Conservation (phyloP, 2,113 vertebrate genomes). For the Campylomormyrus numenius region DNA sequence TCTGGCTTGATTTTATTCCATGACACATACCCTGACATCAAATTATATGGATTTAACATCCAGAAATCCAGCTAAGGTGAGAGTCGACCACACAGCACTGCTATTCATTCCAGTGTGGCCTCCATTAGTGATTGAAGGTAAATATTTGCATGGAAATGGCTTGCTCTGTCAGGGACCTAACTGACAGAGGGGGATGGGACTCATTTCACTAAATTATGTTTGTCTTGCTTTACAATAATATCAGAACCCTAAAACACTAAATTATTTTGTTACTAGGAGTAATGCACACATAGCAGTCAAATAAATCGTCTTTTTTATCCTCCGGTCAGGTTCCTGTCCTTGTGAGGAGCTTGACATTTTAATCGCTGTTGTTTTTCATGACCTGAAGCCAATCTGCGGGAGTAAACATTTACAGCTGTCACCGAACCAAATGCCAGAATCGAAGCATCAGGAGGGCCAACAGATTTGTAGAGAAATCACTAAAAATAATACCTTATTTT, state of each 20-base stretch:
- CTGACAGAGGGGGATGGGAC: neutral
- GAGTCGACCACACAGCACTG: neutral
- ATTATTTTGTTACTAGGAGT: neutral
- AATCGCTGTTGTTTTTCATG: neutral
- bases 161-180: neutral
- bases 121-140: constrained; percentile 11
- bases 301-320: neutral
- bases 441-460: neutral
- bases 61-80: neutral
- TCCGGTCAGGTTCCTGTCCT: neutral
- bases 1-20: neutral
- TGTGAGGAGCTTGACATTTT: neutral
- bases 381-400: neutral
- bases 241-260: neutral
- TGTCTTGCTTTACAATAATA: neutral
- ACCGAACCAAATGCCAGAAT: neutral
- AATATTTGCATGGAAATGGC: constrained; percentile 16
- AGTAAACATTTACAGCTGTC: neutral
- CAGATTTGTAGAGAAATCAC: neutral
- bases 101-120: neutral
- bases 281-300: neutral
- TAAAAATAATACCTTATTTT: neutral
- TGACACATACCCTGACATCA: neutral
- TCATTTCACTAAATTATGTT: neutral
- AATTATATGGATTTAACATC: neutral